Evolutionary conservation across 2,113 vertebrate species (phyloP).

Genomic region (Alexandromys fortis): DNA sequence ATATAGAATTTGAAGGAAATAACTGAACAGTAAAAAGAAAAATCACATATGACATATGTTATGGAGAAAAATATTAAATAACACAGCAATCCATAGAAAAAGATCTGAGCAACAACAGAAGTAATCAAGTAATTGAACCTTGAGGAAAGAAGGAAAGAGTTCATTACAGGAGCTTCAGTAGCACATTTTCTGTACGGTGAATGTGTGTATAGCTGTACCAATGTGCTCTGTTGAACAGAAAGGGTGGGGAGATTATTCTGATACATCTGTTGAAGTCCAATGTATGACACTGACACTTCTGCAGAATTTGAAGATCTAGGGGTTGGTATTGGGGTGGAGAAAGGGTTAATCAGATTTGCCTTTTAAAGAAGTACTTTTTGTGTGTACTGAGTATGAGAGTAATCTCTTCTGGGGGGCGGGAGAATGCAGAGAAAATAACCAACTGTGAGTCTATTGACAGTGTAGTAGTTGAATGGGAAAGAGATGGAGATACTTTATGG

Average conservation of each 20-base stretch:
- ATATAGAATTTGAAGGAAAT: background rate
- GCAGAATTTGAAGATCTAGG: too few species aligned
- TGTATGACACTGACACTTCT: too few species aligned
- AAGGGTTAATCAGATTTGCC: background rate
- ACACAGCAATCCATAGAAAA: background rate
- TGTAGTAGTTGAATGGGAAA: background rate
- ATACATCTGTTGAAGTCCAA: too few species aligned
- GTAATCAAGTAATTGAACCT: background rate
- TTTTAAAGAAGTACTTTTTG: background rate
- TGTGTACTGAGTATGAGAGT: background rate
- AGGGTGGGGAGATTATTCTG: too few species aligned
- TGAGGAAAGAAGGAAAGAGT: background rate
- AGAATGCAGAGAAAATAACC: background rate
- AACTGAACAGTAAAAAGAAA: background rate
- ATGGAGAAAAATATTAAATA: background rate
- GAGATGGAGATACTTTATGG: background rate
- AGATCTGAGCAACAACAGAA: background rate
- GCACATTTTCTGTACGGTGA: background rate
- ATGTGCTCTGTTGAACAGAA: background rate
- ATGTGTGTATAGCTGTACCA: background rate
- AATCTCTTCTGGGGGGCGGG: background rate
- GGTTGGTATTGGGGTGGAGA: background rate
- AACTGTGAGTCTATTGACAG: background rate
- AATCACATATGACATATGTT: background rate
- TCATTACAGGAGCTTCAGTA: background rate